phyloP scores from a whole-genome alignment of 2,113 vertebrate genomes.

The Eurypyga helias region DNA sequence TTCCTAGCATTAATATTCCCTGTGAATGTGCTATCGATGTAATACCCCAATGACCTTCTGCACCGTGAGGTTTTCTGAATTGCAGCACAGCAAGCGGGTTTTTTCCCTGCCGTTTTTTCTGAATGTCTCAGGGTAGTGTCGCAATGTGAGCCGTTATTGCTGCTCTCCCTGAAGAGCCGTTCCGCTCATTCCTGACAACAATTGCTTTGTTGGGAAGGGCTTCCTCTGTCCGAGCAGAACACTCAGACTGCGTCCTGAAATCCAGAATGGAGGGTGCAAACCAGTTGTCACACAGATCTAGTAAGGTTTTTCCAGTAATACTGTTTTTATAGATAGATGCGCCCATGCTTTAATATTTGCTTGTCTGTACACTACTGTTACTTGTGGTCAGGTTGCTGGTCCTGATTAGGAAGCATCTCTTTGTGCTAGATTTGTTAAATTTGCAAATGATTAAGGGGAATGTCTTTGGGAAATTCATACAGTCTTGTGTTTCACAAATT shows the following conservation, averaged over 20 bases:
- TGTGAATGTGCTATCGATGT: neutral
- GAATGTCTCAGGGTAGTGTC: neutral
- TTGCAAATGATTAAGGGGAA: neutral
- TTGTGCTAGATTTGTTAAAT: neutral
- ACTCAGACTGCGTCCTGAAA: neutral
- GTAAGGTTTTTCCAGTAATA: neutral
- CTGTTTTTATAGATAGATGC: neutral
- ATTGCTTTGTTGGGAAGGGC: neutral
- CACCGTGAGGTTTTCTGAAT: neutral
- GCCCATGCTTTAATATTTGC: neutral
- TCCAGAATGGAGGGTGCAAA: neutral
- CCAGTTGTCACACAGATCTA: neutral
- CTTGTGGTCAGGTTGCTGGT: neutral
- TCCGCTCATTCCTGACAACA: neutral
- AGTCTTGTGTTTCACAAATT: constrained; percentile 6
- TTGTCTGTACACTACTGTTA: neutral
- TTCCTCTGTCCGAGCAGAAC: neutral
- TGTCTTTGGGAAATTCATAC: neutral
- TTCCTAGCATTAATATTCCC: neutral
- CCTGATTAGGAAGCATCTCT: neutral
- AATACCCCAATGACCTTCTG: neutral
- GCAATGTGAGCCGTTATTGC: neutral
- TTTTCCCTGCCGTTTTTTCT: neutral
- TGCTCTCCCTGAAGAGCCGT: neutral
- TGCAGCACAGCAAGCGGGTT: neutral